Conservation (phyloP, 1,140 invertebrate species). For the Hormaphis cornu region DNA sequence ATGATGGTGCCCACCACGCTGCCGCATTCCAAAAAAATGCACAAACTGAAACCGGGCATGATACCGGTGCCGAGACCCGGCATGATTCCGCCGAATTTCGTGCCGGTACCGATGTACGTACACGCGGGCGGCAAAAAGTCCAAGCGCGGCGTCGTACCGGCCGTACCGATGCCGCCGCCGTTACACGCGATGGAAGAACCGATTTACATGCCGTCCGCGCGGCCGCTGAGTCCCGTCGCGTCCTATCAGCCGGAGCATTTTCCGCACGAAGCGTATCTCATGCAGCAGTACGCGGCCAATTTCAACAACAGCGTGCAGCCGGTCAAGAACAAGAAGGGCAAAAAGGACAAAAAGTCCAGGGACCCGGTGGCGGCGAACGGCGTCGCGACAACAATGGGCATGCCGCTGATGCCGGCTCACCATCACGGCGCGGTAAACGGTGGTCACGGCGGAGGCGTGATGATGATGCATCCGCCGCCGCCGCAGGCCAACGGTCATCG, state of each 20-base stretch:
- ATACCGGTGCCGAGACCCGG: slow-evolving; percentile 36
- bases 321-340: slow-evolving; percentile 41
- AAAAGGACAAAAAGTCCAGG: slow-evolving; percentile 41
- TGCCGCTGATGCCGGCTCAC: slow-evolving; percentile 37
- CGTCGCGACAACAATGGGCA: slow-evolving; percentile 28
- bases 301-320: slow-evolving; percentile 38
- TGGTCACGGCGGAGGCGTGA: not conserved
- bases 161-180: slow-evolving; percentile 20
- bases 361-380: not conserved
- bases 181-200: slow-evolving; percentile 51
- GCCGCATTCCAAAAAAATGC: slow-evolving; percentile 39
- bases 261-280: slow-evolving; percentile 52
- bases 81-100: slow-evolving; percentile 42
- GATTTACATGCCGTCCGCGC: slow-evolving; percentile 51
- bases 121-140: slow-evolving; percentile 39
- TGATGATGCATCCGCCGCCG: slow-evolving; percentile 41
- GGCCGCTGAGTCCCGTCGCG: slow-evolving; percentile 50
- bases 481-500: slow-evolving; percentile 30
- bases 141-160: slow-evolving; percentile 38
- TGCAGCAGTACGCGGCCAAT: slow-evolving; percentile 51
- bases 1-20: slow-evolving; percentile 39
- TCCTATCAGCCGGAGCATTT: slow-evolving; percentile 54
- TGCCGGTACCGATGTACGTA: slow-evolving; percentile 43
- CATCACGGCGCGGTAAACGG: slow-evolving; percentile 42
- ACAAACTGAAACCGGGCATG: slow-evolving; percentile 37